Conservation (phyloP, 2,797 vertebrate genomes). For the Anas flavirostris region DNA sequence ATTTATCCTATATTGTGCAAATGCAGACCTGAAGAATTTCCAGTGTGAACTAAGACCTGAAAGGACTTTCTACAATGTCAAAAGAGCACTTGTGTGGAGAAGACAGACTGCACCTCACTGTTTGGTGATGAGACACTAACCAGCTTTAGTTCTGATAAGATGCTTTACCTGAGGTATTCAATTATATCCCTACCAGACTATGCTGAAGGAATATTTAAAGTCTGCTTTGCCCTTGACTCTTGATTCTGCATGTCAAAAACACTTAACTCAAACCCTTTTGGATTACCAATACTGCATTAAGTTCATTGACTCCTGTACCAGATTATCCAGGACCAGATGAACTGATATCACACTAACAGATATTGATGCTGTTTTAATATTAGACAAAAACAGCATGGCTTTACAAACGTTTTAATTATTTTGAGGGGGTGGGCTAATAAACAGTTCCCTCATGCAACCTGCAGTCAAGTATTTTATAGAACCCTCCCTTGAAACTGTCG, state of each 20-base stretch:
- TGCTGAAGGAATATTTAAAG: slow-evolving; percentile 76
- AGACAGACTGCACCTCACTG: slow-evolving; percentile 47
- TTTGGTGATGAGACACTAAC: slow-evolving; percentile 68
- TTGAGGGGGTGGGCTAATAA: neutral
- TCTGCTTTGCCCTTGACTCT: slow-evolving; percentile 81
- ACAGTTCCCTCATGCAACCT: neutral
- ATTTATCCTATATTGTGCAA: neutral
- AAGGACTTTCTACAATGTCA: slow-evolving; percentile 75
- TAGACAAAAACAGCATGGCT: slow-evolving; percentile 31
- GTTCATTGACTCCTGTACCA: slow-evolving; percentile 67
- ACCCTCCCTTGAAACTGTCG: neutral
- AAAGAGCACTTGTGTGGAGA: slow-evolving; percentile 54
- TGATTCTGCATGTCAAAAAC: slow-evolving; percentile 79
- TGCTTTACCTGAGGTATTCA: slow-evolving; percentile 77
- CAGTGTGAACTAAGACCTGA: slow-evolving; percentile 11
- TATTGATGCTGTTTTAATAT: slow-evolving; percentile 62
- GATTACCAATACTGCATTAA: slow-evolving; percentile 75
- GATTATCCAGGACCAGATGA: slow-evolving; percentile 48
- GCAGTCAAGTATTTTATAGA: neutral
- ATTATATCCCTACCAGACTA: slow-evolving; percentile 72
- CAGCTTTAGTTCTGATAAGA: slow-evolving; percentile 75
- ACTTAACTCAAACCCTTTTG: slow-evolving; percentile 78
- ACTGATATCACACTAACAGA: slow-evolving; percentile 45
- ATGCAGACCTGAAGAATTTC: slow-evolving; percentile 10
- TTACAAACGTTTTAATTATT: slow-evolving; percentile 36